Evolutionary conservation across 2,888 invertebrate genomes (phyloP).

Genomic region (Tetragnatha montana): DNA sequence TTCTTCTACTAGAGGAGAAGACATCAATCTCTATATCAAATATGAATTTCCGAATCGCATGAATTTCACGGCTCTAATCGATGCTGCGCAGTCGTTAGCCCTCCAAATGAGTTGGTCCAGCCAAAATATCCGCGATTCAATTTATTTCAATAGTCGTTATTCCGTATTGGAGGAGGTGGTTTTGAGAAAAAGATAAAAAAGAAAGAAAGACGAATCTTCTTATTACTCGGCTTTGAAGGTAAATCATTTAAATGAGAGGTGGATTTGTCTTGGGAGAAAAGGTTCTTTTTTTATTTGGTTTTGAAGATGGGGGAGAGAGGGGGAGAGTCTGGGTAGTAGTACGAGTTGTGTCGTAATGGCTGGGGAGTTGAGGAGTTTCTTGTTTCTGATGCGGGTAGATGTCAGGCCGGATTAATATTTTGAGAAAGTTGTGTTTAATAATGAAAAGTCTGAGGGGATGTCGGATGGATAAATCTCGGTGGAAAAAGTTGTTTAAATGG

Average conservation of each 20-base stretch:
- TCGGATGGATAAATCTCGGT: too few relatives aligned
- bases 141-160: slow-evolving; percentile 61
- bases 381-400: too few relatives aligned
- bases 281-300: neutral
- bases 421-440: too few relatives aligned
- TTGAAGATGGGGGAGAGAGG: neutral
- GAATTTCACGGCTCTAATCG: slow-evolving; percentile 30
- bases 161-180: slow-evolving; percentile 12
- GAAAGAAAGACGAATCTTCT: slow-evolving; percentile 34
- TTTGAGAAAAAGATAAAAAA: neutral
- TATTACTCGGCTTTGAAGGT: slow-evolving; percentile 52
- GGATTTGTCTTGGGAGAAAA: slow-evolving; percentile 6
- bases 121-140: slow-evolving; percentile 60
- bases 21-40: slow-evolving; percentile 54
- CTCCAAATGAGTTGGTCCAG: slow-evolving; percentile 42
- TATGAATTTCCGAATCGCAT: slow-evolving; percentile 39
- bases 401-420: too few relatives aligned
- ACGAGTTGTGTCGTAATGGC: neutral
- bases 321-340: neutral
- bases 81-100: slow-evolving; percentile 56
- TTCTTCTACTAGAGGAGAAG: neutral
- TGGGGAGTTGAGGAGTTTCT: too few relatives aligned
- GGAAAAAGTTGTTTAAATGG: too few relatives aligned
- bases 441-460: too few relatives aligned
- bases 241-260: slow-evolving; percentile 53